Conservation (phyloP, 2,113 vertebrate species). For the Crotalus horridus region DNA sequence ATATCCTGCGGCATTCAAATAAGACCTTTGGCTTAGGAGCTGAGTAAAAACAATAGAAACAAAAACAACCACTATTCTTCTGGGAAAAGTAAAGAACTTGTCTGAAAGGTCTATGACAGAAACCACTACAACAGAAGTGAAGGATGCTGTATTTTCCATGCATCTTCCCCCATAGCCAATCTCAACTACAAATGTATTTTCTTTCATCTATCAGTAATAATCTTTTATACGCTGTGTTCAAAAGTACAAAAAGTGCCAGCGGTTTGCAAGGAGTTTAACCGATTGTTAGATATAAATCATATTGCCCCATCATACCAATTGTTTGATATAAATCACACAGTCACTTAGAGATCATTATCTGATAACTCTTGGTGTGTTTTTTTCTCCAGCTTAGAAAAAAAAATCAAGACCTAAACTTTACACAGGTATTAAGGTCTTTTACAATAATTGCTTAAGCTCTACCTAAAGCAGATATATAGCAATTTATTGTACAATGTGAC, state of each 20-base stretch:
- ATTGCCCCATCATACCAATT: neutral
- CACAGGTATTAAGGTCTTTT: neutral
- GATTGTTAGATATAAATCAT: neutral
- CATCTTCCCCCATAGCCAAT: rapidly evolving
- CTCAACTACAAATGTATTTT: neutral
- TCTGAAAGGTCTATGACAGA: neutral
- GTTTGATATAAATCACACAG: neutral
- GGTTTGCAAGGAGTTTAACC: neutral
- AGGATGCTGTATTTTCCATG: neutral
- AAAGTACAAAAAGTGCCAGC: neutral
- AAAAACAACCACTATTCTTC: neutral
- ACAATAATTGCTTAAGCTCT: neutral
- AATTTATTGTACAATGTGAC: neutral
- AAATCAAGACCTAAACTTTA: neutral
- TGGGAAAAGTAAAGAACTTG: neutral
- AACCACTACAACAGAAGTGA: slow-evolving; percentile 4
- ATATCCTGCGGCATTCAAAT: neutral
- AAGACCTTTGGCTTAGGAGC: neutral
- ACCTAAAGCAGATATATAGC: neutral
- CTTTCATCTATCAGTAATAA: slow-evolving; percentile 15
- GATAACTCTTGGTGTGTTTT: neutral
- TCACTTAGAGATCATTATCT: neutral
- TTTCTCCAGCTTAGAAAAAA: neutral
- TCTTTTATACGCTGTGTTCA: neutral
- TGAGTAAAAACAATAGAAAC: neutral